These are phyloP conservation scores for Hololepta plana DNA, from an alignment of 2,888 invertebrate genomes.

Conservation along the genomic window DNA sequence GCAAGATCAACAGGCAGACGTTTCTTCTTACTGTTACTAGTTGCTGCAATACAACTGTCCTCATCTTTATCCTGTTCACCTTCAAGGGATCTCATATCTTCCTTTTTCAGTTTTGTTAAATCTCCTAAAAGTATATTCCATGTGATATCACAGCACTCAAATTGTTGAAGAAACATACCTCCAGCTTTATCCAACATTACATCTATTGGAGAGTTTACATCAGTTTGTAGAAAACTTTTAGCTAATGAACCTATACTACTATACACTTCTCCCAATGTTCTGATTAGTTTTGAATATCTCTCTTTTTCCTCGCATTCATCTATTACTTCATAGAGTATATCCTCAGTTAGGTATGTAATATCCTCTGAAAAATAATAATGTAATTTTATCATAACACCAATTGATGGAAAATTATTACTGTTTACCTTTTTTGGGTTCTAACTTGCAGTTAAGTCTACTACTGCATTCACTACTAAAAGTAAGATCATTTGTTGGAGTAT, in stretches of 20 bases:
- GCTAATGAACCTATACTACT: conserved; percentile 48
- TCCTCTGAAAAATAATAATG: too few species aligned
- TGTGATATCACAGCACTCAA: background rate
- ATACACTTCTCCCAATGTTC: conserved; percentile 64
- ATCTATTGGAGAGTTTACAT: conserved; percentile 28
- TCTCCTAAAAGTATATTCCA: too few species aligned
- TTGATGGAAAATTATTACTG: background rate
- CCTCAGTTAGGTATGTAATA: conserved; percentile 50
- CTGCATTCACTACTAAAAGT: conserved; percentile 14
- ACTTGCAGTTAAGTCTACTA: conserved; percentile 12
- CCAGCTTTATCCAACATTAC: conserved; percentile 34
- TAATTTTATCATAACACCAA: too few species aligned
- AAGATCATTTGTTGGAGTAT: conserved; percentile 18
- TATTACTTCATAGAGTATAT: conserved; percentile 53
- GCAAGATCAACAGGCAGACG: conserved; percentile 46
- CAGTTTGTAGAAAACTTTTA: conserved; percentile 46
- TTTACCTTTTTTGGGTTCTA: conserved; percentile 8
- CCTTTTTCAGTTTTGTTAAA: conserved; percentile 43
- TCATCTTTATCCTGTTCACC: conserved; percentile 78
- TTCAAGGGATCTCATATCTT: conserved; percentile 52
- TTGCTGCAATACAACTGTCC: conserved; percentile 41
- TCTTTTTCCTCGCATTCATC: conserved; percentile 51
- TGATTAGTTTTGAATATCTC: conserved; percentile 51
- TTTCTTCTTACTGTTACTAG: conserved; percentile 2
- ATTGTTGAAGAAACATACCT: conserved; percentile 14